These are phyloP conservation scores for Leptocoma aspasia DNA, from an alignment of 2,113 vertebrate genomes.

Conservation along the genomic window DNA sequence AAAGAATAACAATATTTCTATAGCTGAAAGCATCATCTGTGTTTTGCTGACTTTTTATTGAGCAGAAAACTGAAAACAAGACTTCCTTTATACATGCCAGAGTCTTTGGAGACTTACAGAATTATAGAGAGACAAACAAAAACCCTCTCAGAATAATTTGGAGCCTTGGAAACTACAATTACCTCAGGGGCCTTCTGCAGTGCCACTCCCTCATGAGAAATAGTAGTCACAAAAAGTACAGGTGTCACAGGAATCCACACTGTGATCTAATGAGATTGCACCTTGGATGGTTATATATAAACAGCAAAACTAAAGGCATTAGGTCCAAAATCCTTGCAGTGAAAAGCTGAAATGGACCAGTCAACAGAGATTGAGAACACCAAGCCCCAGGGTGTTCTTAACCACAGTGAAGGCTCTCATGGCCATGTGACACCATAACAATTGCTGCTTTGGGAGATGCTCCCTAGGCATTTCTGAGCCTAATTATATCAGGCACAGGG, in stretches of 20 bases:
- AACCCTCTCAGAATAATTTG: rapidly evolving
- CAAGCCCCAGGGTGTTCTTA: background rate
- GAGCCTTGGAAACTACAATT: background rate
- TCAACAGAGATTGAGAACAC: background rate
- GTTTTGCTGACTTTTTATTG: background rate
- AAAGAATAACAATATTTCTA: background rate
- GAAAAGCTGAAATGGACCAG: background rate
- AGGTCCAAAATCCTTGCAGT: background rate
- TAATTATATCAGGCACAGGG: background rate
- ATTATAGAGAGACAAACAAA: background rate
- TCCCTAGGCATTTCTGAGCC: background rate
- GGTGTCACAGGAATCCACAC: background rate
- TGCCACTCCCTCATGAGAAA: background rate
- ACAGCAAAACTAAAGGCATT: background rate
- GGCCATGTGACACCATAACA: background rate
- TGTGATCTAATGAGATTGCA: background rate
- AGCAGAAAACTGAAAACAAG: background rate
- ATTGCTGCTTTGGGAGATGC: background rate
- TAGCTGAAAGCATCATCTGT: background rate
- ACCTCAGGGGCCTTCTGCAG: background rate
- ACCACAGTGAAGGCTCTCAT: background rate
- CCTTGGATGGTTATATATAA: background rate
- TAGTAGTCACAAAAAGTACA: background rate
- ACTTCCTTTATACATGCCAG: background rate
- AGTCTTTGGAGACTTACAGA: background rate